Evolutionary conservation across 2,888 invertebrate genomes (phyloP).

Genomic region (Nemoura dubitans): DNA sequence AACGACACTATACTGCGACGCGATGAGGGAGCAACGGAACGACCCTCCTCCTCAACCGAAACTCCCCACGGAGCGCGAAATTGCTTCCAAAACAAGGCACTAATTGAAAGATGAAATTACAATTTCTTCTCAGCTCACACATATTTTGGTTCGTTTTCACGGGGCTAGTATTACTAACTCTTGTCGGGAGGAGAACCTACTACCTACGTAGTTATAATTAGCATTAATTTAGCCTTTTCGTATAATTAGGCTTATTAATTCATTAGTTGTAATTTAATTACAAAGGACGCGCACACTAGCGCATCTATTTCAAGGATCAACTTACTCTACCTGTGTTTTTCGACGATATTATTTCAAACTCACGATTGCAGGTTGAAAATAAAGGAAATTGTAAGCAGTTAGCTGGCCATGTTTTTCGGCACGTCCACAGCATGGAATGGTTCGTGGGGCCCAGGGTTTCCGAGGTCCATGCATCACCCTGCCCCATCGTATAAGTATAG

Average conservation of each 20-base stretch:
- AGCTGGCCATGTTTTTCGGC: not conserved
- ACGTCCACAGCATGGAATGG: not conserved
- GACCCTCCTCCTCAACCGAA: too few relatives aligned
- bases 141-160: not conserved
- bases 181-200: not conserved
- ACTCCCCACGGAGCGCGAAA: not conserved
- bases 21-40: not conserved
- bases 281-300: not conserved
- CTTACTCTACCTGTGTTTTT: not conserved
- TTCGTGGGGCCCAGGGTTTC: not conserved
- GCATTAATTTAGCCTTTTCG: not conserved
- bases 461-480: not conserved
- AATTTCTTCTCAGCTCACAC: not conserved
- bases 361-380: not conserved
- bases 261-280: not conserved
- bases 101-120: constrained; percentile 12
- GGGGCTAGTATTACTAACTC: not conserved
- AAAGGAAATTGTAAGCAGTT: not conserved
- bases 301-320: not conserved
- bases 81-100: not conserved
- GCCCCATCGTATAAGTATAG: too few relatives aligned
- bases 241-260: not conserved
- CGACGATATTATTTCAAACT: not conserved
- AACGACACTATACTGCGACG: too few relatives aligned
- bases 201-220: not conserved